Evolutionary conservation across 2,113 vertebrate genomes (phyloP).

Genomic region (Cichladusa arquata): DNA sequence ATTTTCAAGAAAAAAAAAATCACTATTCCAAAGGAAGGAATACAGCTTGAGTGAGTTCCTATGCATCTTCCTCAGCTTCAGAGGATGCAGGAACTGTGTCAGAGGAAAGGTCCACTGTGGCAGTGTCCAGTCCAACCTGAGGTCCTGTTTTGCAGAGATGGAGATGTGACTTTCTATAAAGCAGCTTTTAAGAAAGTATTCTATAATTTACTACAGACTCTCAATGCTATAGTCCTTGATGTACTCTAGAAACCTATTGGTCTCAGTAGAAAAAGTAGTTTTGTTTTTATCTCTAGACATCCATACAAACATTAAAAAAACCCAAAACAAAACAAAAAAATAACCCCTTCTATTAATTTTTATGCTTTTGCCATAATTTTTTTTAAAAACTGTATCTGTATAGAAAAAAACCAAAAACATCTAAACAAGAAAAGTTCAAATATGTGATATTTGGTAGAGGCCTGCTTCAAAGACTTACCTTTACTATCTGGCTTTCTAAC

Average conservation of each 20-base stretch:
- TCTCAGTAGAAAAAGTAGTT: not conserved
- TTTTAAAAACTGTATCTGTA: not conserved
- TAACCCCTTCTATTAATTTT: not conserved
- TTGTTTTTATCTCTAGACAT: not conserved
- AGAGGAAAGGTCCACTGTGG: not conserved
- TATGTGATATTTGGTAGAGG: not conserved
- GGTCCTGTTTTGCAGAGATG: not conserved
- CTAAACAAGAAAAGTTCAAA: not conserved
- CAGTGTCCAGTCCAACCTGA: not conserved
- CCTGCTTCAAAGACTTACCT: not conserved
- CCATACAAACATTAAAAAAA: not conserved
- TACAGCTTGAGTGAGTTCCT: not conserved
- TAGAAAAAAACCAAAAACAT: not conserved
- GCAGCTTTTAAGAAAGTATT: not conserved
- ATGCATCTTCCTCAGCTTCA: not conserved
- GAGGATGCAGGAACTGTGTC: not conserved
- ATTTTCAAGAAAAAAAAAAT: not conserved
- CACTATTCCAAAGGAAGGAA: not conserved
- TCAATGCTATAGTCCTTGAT: not conserved
- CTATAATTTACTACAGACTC: not conserved
- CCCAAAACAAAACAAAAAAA: not conserved
- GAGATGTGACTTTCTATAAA: not conserved
- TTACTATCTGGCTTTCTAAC: not conserved
- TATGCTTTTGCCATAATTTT: not conserved
- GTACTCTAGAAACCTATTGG: not conserved